These are phyloP conservation scores for Pteropus alecto DNA, from an alignment of 2,113 vertebrate genomes.

Conservation along the genomic window DNA sequence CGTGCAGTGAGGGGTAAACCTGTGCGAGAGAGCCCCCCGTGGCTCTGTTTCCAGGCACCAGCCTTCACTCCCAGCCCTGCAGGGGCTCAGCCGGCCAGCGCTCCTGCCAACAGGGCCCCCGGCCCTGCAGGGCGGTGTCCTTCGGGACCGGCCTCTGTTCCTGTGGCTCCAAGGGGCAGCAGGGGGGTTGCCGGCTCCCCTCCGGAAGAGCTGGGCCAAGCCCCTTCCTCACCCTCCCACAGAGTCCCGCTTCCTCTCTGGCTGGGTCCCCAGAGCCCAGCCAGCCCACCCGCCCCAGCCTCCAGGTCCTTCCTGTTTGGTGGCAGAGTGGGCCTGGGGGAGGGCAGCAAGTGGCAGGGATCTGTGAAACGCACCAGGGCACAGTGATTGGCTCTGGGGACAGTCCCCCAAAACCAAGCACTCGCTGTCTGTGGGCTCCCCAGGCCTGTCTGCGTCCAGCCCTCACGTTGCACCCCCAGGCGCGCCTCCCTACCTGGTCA, in stretches of 20 bases:
- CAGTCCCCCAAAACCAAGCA: too few species aligned
- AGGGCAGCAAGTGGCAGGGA: background rate
- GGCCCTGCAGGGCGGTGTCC: background rate
- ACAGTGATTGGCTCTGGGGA: background rate
- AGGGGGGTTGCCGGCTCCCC: background rate
- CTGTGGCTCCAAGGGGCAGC: background rate
- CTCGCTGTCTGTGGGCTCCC: background rate
- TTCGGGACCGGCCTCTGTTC: background rate
- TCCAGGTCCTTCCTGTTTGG: too few species aligned
- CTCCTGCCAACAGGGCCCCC: background rate
- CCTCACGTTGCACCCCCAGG: background rate
- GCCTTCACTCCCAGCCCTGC: background rate
- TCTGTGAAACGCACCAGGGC: accelerated
- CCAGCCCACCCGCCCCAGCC: background rate
- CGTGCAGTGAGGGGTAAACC: background rate
- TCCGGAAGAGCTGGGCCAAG: background rate
- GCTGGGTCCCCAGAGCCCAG: background rate
- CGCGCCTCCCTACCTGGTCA: background rate
- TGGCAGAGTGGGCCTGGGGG: background rate
- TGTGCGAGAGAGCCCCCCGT: background rate
- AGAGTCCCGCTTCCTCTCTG: background rate
- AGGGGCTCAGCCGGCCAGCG: background rate
- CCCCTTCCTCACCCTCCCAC: background rate
- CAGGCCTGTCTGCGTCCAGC: background rate
- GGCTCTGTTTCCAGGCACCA: background rate